Conservation (phyloP, 2,797 vertebrate genomes). For the Pipistrellus kuhlii region DNA sequence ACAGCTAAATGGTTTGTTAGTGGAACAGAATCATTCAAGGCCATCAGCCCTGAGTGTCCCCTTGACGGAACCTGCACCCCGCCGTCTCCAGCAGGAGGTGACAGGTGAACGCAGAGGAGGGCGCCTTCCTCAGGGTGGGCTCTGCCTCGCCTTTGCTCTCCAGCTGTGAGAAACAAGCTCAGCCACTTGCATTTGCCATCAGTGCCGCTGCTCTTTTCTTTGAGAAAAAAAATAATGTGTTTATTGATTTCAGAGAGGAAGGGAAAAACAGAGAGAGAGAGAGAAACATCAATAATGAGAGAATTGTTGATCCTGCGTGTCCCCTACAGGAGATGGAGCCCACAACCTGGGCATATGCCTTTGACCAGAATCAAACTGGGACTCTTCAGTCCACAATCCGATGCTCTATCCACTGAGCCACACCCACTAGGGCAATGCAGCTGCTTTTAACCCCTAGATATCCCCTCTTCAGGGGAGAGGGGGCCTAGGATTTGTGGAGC, state of each 20-base stretch:
- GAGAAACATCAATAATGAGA: too few species aligned
- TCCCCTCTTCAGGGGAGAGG: background rate
- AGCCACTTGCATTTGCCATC: background rate
- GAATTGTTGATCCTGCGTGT: too few species aligned
- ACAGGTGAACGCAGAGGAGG: background rate
- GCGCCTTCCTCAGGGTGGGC: fast-evolving
- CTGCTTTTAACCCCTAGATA: fast-evolving
- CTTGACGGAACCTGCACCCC: background rate
- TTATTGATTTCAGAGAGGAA: too few species aligned
- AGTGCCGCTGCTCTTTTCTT: too few species aligned
- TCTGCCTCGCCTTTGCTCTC: background rate
- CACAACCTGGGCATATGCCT: too few species aligned
- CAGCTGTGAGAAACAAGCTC: fast-evolving
- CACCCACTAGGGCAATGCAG: too few species aligned
- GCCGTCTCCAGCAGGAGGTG: background rate
- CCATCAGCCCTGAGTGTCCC: background rate
- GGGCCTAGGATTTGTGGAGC: background rate
- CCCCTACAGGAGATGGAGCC: too few species aligned
- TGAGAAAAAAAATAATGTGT: too few species aligned
- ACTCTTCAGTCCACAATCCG: too few species aligned
- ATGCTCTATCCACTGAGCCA: too few species aligned
- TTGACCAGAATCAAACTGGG: too few species aligned
- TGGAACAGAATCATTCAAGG: background rate
- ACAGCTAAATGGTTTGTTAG: background rate
- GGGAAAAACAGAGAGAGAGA: too few species aligned